These are phyloP conservation scores for Triplophysa bombifrons DNA, from an alignment of 2,797 vertebrate species.

Conservation along the genomic window DNA sequence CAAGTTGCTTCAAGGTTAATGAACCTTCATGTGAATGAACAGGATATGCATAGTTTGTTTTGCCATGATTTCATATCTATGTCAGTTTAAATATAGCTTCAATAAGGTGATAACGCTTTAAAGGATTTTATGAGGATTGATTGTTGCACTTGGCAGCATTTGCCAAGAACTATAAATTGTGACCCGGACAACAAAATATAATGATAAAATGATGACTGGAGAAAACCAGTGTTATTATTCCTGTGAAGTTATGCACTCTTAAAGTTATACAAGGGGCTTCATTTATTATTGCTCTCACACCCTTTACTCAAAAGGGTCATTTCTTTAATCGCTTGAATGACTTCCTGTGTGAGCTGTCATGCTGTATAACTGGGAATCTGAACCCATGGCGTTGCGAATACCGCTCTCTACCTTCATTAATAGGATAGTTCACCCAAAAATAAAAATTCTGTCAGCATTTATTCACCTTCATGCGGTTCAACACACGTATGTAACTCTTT, in stretches of 20 bases:
- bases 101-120: background rate
- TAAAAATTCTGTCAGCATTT: no score
- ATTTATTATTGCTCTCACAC: background rate
- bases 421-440: no score
- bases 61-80: background rate
- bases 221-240: background rate
- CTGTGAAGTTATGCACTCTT: background rate
- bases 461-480: no score
- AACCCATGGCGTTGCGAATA: background rate
- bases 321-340: no score
- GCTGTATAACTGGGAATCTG: background rate
- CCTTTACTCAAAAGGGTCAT: background rate
- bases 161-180: background rate
- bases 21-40: background rate
- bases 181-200: background rate
- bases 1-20: background rate
- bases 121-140: constrained; percentile 1
- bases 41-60: background rate
- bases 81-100: constrained; percentile 5
- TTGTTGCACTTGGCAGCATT: background rate
- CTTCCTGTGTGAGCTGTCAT: no score
- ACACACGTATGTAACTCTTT: no score
- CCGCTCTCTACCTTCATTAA: no score
- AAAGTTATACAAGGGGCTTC: no score
- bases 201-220: background rate